Percentiles rank a stretch among this genome's conserved stretches.
These are phyloP conservation scores for Labroides dimidiatus DNA, from an alignment of 2,797 vertebrate species.

Conservation along the genomic window DNA sequence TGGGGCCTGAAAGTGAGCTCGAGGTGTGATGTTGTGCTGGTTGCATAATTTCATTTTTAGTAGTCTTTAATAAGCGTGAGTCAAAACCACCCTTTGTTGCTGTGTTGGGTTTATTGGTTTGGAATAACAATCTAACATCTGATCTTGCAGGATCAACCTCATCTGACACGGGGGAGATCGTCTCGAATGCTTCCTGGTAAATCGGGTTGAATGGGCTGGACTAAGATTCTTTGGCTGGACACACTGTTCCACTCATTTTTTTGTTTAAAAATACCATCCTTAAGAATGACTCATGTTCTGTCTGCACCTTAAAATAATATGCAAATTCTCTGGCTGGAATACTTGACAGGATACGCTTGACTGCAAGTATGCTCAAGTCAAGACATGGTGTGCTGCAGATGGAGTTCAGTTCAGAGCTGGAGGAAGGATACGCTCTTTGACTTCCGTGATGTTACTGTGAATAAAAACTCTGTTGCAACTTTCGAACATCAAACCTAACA, in stretches of 20 bases:
- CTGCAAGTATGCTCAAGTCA: slow-evolving; percentile 13
- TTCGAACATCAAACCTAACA: too few species aligned
- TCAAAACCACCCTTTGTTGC: neutral
- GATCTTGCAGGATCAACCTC: neutral
- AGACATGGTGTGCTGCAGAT: neutral
- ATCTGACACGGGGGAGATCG: too few species aligned
- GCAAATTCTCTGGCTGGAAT: slow-evolving; percentile 39
- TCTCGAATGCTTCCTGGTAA: neutral
- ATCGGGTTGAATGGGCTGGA: too few species aligned
- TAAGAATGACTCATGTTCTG: slow-evolving; percentile 22
- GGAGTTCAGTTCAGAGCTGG: neutral
- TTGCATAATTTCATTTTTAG: neutral
- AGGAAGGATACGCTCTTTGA: neutral
- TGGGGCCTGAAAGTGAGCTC: neutral
- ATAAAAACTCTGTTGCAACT: neutral
- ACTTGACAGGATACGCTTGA: neutral
- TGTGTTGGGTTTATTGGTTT: neutral
- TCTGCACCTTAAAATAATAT: slow-evolving; percentile 32
- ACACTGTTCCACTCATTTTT: neutral
- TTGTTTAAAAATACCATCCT: slow-evolving; percentile 2
- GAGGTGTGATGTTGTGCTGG: neutral
- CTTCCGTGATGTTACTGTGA: too few species aligned
- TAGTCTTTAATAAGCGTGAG: too few species aligned
- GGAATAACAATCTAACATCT: too few species aligned
- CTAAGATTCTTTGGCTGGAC: neutral